Conservation (phyloP, 1,140 invertebrate genomes). For the Achatina immaculata region DNA sequence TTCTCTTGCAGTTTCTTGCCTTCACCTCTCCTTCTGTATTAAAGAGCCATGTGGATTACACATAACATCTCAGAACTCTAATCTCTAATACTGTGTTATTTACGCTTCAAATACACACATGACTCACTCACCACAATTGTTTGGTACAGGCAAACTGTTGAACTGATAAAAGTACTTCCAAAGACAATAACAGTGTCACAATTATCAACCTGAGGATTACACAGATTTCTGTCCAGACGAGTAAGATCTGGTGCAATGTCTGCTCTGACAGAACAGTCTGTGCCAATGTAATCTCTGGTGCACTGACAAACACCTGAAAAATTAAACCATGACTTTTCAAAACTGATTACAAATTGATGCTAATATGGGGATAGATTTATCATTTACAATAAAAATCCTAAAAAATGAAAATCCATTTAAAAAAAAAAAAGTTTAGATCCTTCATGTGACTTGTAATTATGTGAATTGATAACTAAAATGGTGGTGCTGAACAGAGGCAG, state of each 20-base stretch:
- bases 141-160: constrained; percentile 47
- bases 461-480: too few species aligned
- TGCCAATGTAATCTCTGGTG: constrained; percentile 38
- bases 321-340: background rate
- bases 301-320: constrained; percentile 49
- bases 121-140: constrained; percentile 48
- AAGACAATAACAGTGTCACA: constrained; percentile 51
- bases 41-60: too few species aligned
- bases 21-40: too few species aligned
- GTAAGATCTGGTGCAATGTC: constrained; percentile 40
- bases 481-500: too few species aligned
- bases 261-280: constrained; percentile 46
- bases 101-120: too few species aligned
- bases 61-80: too few species aligned
- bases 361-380: background rate
- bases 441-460: too few species aligned
- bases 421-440: too few species aligned
- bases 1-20: too few species aligned
- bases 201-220: constrained; percentile 42
- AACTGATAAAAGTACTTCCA: constrained; percentile 51
- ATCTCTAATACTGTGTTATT: too few species aligned
- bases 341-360: background rate
- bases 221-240: constrained; percentile 42
- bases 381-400: too few species aligned
- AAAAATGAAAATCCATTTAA: too few species aligned